phyloP scores from a whole-genome alignment of 2,113 vertebrate genomes.

The Laterallus jamaicensis region DNA sequence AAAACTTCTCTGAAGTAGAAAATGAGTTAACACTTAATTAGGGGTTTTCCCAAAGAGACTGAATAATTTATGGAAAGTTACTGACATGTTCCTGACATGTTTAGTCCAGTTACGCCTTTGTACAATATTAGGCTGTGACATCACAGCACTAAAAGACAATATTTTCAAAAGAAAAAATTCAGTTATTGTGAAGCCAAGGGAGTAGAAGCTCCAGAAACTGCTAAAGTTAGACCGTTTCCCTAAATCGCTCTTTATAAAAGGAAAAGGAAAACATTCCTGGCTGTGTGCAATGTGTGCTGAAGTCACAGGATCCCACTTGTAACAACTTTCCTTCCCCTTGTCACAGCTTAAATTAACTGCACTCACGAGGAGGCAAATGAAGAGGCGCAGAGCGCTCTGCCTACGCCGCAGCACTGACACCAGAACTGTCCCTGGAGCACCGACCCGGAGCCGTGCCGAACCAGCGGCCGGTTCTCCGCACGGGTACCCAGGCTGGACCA shows the following conservation, averaged over 20 bases:
- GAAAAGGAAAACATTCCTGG: slow-evolving; percentile 61
- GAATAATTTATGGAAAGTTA: slow-evolving; percentile 70
- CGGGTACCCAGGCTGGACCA: background rate
- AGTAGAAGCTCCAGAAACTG: slow-evolving; percentile 32
- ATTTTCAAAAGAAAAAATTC: slow-evolving; percentile 38
- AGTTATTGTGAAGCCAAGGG: background rate
- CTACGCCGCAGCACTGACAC: background rate
- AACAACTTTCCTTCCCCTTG: slow-evolving; percentile 51
- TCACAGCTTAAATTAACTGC: slow-evolving; percentile 38
- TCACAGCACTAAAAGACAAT: slow-evolving; percentile 17
- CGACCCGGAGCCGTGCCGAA: background rate
- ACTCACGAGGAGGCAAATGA: background rate
- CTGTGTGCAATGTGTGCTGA: slow-evolving; percentile 54
- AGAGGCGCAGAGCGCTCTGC: background rate
- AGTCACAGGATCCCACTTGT: slow-evolving; percentile 55
- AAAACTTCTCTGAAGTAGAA: slow-evolving; percentile 53
- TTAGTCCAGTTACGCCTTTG: slow-evolving; percentile 58
- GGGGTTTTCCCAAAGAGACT: slow-evolving; percentile 67
- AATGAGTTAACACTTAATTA: slow-evolving; percentile 65
- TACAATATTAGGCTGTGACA: slow-evolving; percentile 36
- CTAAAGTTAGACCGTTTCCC: slow-evolving; percentile 11
- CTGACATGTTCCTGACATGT: slow-evolving; percentile 70
- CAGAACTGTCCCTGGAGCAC: background rate
- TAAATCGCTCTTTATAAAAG: background rate
- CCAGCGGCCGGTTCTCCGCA: background rate